Evolutionary conservation across 2,888 invertebrate genomes (phyloP), one percentile per base, ranked within the genome.

Genomic region (Busseola fusca): DNA sequence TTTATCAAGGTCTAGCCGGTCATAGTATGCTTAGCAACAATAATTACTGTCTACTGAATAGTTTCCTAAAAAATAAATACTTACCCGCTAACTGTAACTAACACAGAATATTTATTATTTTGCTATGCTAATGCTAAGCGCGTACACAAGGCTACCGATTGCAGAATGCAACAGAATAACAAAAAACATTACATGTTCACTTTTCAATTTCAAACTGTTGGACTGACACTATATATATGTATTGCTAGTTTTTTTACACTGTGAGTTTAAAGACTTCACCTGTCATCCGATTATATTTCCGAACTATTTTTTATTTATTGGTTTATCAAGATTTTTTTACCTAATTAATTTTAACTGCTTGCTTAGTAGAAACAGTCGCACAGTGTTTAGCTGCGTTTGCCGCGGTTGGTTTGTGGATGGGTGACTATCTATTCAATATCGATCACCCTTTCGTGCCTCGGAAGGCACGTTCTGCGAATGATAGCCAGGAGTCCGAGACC

Each of bases 131-230:
- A 73, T 62, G 62, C 63, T 70, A 76, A 76, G 57, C 74, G 70
- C 12, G 34, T 71, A 63, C n/a, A 63, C 69, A 81, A 77, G 78
- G 78, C 69, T 66, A 62, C 42, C 37, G 59, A 60, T 81, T 64
- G 67, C 76, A 74, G 70, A 67, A 71, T 74, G 60, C 72, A 72
- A 57, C 12, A 78, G 59, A 59, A 67, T 65, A 57, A 68, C 50
- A 72, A 68, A 73, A 77, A 81, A 73, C 45, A 34, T 57, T 63
- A 64, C 65, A 58, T 63, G 63, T 67, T 72, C 52, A 21, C 34
- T 64, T 69, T 81, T 66, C 59, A 66, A 73, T 69, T 81, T 57
- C 58, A 58, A 71, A 78, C 56, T 57, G 62, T 64, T 64, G 40
- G 27, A 57, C 60, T 71, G 69, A 65, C 77, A 69, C 40, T 60